Percentiles rank a stretch among this genome's conserved stretches.
These are phyloP conservation scores for Cyanocitta stelleri DNA, from an alignment of 2,113 vertebrate species.

Conservation along the genomic window DNA sequence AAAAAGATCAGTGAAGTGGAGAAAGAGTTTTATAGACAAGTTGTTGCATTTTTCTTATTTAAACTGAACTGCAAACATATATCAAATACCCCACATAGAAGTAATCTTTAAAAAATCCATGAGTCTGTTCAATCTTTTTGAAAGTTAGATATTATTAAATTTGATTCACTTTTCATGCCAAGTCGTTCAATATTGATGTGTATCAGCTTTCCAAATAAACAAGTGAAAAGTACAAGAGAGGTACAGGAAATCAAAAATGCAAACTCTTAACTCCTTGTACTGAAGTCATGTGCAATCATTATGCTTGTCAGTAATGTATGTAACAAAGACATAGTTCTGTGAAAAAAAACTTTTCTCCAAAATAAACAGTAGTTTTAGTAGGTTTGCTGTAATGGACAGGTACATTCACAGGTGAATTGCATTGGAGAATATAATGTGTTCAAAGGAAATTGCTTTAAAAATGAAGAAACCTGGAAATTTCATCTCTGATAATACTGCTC, in stretches of 20 bases:
- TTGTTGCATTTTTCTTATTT: not conserved
- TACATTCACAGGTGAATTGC: not conserved
- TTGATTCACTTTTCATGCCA: not conserved
- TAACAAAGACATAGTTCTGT: not conserved
- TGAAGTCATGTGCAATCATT: not conserved
- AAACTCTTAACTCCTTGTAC: not conserved
- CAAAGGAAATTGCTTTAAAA: not conserved
- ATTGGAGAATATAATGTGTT: not conserved
- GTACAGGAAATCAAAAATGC: conserved; percentile 28
- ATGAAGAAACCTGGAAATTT: not conserved
- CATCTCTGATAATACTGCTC: not conserved
- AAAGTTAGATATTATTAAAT: not conserved
- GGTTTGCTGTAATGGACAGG: not conserved
- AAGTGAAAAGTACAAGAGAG: not conserved
- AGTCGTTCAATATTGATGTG: not conserved
- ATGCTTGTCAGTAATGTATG: not conserved
- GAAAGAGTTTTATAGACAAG: not conserved
- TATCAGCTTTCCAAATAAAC: conserved; percentile 22
- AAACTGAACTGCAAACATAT: not conserved
- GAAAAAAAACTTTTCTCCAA: not conserved
- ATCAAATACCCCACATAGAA: conserved; percentile 5
- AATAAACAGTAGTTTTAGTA: not conserved
- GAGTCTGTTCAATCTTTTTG: not conserved
- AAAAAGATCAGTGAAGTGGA: not conserved
- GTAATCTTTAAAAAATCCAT: not conserved